phyloP scores from a whole-genome alignment of 2,113 vertebrate genomes.

The Prietella phreatophila region DNA sequence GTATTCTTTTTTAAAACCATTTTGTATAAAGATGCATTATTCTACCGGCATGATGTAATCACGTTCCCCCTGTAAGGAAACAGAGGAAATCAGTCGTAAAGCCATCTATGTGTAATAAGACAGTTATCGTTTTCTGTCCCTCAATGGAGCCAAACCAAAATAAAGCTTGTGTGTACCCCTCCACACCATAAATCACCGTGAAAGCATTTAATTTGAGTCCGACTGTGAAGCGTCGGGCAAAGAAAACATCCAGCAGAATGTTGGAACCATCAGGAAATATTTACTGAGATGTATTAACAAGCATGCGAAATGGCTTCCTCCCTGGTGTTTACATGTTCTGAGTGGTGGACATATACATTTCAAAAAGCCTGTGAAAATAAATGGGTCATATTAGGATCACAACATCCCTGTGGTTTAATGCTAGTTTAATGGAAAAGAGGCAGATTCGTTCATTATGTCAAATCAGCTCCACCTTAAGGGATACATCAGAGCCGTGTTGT shows the following conservation, averaged over 20 bases:
- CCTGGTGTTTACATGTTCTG: conserved; percentile 43
- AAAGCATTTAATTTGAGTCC: conserved; percentile 49
- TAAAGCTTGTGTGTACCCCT: conserved; percentile 37
- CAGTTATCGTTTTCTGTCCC: conserved; percentile 44
- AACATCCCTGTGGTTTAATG: conserved; percentile 24
- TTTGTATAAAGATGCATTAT: not conserved
- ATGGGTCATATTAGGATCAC: conserved; percentile 23
- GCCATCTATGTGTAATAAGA: conserved; percentile 42
- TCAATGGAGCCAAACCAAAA: conserved; percentile 40
- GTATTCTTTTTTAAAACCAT: not conserved
- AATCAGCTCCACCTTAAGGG: conserved; percentile 13
- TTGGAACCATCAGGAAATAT: conserved; percentile 47
- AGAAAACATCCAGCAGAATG: conserved; percentile 37
- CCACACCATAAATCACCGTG: conserved; percentile 41
- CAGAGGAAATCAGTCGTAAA: conserved; percentile 40
- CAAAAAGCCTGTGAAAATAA: conserved; percentile 54
- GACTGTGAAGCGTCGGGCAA: conserved; percentile 29
- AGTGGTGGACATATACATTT: conserved; percentile 51
- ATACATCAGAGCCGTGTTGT: not conserved
- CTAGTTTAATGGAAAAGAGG: conserved; percentile 15
- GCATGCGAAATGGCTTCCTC: conserved; percentile 43
- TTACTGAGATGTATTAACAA: conserved; percentile 41
- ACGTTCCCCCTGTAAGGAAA: conserved; percentile 13
- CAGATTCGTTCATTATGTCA: conserved; percentile 20
- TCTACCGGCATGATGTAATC: not conserved